Evolutionary conservation across 2,797 vertebrate genomes (phyloP).

Genomic region (Gephyroberyx darwinii): DNA sequence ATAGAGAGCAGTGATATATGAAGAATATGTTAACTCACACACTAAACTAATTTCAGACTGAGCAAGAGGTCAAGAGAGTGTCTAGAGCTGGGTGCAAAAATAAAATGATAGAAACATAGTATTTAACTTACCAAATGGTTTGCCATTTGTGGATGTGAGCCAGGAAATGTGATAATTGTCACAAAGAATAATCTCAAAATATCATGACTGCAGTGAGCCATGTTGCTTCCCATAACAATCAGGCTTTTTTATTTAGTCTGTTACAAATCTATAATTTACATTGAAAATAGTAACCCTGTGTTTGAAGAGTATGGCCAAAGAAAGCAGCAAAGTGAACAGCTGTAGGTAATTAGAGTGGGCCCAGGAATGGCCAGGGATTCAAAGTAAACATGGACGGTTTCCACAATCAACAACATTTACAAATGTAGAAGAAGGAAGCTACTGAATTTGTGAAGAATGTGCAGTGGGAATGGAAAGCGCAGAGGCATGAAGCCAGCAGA

Average conservation of each 20-base stretch:
- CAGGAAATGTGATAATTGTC: slow-evolving; percentile 81
- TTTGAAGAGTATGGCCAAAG: slow-evolving; percentile 88
- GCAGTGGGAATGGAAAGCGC: slow-evolving; percentile 89
- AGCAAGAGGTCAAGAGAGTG: slow-evolving; percentile 42
- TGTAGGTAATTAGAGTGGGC: slow-evolving; percentile 93
- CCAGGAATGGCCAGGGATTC: slow-evolving; percentile 89
- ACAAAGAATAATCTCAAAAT: slow-evolving; percentile 82
- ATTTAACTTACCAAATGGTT: slow-evolving; percentile 40
- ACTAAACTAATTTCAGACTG: slow-evolving; percentile 55
- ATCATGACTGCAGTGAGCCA: slow-evolving; percentile 82
- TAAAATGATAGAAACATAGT: slow-evolving; percentile 38
- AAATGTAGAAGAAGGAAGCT: slow-evolving; percentile 98
- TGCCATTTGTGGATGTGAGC: slow-evolving; percentile 37
- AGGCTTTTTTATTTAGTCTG: slow-evolving; percentile 87
- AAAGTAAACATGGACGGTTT: slow-evolving; percentile 98
- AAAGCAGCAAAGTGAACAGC: slow-evolving; percentile 91
- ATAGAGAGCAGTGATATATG: slow-evolving; percentile 40
- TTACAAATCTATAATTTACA: slow-evolving; percentile 90
- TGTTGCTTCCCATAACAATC: slow-evolving; percentile 88
- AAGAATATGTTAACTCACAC: slow-evolving; percentile 54
- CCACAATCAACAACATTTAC: slow-evolving; percentile 98
- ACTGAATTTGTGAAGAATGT: slow-evolving; percentile 98
- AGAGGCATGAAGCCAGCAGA: slow-evolving; percentile 89
- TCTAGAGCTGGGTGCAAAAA: slow-evolving; percentile 50
- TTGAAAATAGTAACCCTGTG: slow-evolving; percentile 85